Evolutionary conservation across 2,888 invertebrate genomes (phyloP).

Genomic region (Venusia cambrica): DNA sequence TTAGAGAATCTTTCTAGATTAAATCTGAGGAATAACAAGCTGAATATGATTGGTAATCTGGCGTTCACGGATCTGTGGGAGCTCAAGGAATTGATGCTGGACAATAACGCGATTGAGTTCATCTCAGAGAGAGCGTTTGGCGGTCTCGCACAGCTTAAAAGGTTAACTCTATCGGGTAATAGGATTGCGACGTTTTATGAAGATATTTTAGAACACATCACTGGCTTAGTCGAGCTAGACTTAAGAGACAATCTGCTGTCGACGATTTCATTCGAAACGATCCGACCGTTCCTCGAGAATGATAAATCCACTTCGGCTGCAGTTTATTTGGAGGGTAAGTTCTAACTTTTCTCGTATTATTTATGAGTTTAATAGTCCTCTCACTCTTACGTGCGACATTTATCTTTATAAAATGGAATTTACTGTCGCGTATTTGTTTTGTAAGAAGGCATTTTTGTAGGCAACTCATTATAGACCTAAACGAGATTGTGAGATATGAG

Average conservation of each 20-base stretch:
- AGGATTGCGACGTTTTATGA: conserved; percentile 86
- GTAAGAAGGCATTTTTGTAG: conserved; percentile 13
- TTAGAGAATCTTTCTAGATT: conserved; percentile 86
- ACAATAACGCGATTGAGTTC: conserved; percentile 85
- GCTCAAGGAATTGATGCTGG: conserved; percentile 85
- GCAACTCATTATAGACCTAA: conserved; percentile 23
- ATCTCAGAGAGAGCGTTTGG: conserved; percentile 89
- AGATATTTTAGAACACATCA: conserved; percentile 86
- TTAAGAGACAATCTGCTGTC: conserved; percentile 88
- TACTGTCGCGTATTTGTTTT: background rate
- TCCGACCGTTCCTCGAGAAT: conserved; percentile 87
- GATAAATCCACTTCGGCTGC: conserved; percentile 86
- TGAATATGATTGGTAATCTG: conserved; percentile 89
- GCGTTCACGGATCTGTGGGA: conserved; percentile 90
- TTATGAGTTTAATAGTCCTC: conserved; percentile 33
- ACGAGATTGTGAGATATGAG: conserved; percentile 16
- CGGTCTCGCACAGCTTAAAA: conserved; percentile 85
- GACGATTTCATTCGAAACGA: conserved; percentile 87
- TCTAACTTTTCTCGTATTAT: conserved; percentile 35
- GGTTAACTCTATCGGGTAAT: conserved; percentile 87
- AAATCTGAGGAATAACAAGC: conserved; percentile 87
- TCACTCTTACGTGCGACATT: conserved; percentile 19
- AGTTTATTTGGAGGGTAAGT: conserved; percentile 90
- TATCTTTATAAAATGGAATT: conserved; percentile 1
- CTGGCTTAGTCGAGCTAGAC: conserved; percentile 86